Evolutionary conservation across 35 echinoderm and acorn worm genomes (phyloP), one percentile per base, ranked within the genome.

Genomic region (Ophioderma brevispina): DNA sequence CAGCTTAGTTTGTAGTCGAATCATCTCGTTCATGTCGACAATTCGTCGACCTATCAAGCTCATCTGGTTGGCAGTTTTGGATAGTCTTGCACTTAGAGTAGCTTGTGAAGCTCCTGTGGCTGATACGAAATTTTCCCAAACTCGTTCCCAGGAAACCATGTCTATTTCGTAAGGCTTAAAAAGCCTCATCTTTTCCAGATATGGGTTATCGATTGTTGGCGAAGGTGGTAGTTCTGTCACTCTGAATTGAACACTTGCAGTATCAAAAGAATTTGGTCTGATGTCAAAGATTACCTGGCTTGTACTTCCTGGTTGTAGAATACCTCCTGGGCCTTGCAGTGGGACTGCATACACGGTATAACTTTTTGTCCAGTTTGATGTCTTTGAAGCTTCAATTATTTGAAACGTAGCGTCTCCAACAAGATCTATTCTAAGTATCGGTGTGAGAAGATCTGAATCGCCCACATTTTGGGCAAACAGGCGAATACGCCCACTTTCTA

Each of bases 401-500:
- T 76, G 55, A 76, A 64, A 38, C 19, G 32, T 31, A 38, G 84
- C 64, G 33, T 76, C 84, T 15, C 55, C 55, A 43, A 31, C 38
- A 14, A 86, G 46, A 30, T 70, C 55, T 6, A 86, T 5, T 6
- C 34, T 0, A 8, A 86, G 13, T 28, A 86, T 75, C 30, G 84
- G 84, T 21, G 84, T 76, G 32, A 76, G 36, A 76, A 86, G 33
- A 28, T 86, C 84, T 0, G 84, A 64, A 18, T 86, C 63, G 25
- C 84, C 84, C 75, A 86, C 36, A 86, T 86, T 86, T 76, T 86
- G 55, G 13, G 38, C 35, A 15, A 39, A 75, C 25, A 86, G 35
- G 38, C 31, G 36, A 56, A 76, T 38, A 0, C 32, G 38, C 18
- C 50, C 84, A 23, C 36, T 86, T 76, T 86, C 84, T 32, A 31